Percentiles rank a stretch among this genome's conserved stretches.
Evolutionary conservation across 1,140 invertebrate genomes (phyloP).

Genomic region (Pissodes strobi): DNA sequence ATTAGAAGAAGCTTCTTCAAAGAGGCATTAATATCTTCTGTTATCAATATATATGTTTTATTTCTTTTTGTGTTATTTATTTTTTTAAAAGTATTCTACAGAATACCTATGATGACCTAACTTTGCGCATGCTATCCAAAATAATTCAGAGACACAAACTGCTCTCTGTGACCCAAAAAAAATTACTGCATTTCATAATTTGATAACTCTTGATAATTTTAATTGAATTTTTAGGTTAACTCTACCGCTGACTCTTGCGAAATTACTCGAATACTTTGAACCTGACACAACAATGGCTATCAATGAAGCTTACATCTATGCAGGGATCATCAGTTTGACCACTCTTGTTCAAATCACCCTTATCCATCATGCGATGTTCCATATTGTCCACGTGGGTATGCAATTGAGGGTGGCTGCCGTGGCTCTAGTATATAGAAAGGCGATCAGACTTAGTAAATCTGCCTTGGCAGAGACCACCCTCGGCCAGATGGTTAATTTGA

Average conservation of each 20-base stretch:
- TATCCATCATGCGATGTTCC: constrained; percentile 81
- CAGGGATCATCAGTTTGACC: constrained; percentile 69
- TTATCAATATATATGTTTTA: too few relatives aligned
- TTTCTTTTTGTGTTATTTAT: too few relatives aligned
- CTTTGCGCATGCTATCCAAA: too few relatives aligned
- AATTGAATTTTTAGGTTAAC: constrained; percentile 34
- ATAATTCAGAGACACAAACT: too few relatives aligned
- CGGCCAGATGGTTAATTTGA: constrained; percentile 83
- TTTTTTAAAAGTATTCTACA: too few relatives aligned
- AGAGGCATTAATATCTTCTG: too few relatives aligned
- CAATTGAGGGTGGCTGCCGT: constrained; percentile 78
- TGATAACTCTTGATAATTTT: too few relatives aligned
- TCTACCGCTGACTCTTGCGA: constrained; percentile 42
- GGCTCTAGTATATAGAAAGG: constrained; percentile 77
- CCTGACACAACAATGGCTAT: constrained; percentile 47
- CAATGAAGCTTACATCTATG: constrained; percentile 68
- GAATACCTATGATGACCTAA: too few relatives aligned
- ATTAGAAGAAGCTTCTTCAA: too few relatives aligned
- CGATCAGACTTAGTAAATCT: constrained; percentile 61
- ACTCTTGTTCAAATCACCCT: constrained; percentile 65
- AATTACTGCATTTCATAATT: background rate
- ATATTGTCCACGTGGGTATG: constrained; percentile 74
- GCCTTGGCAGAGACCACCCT: constrained; percentile 75
- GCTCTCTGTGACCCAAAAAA: too few relatives aligned
- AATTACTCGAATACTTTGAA: constrained; percentile 63